phyloP scores from a whole-genome alignment of 2,113 vertebrate species.

The Pomatostomus ruficeps region DNA sequence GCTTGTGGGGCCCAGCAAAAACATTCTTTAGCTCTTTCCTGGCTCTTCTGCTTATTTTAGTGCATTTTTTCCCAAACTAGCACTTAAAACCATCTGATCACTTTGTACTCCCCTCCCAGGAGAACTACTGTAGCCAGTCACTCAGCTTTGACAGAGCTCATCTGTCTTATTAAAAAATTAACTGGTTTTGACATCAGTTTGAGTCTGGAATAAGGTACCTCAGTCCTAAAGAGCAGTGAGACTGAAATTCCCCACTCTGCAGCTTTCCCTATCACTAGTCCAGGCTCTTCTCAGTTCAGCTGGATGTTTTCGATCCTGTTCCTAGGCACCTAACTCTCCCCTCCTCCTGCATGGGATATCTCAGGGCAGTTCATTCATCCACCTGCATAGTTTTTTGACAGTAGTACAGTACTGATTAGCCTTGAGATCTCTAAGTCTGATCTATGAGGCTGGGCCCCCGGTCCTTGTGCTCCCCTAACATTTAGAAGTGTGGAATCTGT shows the following conservation, averaged over 20 bases:
- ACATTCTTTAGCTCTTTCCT: constrained; percentile 2
- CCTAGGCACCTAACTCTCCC: background rate
- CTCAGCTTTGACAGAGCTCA: background rate
- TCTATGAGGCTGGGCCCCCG: background rate
- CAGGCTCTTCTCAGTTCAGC: background rate
- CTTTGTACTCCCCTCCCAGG: background rate
- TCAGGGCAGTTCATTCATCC: background rate
- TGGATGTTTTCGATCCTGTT: background rate
- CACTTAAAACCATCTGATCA: background rate
- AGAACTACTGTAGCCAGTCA: background rate
- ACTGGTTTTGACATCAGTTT: background rate
- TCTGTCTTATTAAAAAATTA: background rate
- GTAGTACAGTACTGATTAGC: background rate
- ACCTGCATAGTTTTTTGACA: background rate
- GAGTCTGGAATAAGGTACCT: background rate
- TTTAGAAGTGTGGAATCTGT: background rate
- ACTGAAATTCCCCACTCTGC: background rate
- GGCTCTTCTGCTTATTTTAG: constrained; percentile 3
- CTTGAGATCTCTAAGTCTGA: background rate
- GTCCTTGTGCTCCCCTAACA: background rate
- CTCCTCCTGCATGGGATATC: background rate
- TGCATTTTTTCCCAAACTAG: background rate
- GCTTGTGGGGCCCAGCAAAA: background rate
- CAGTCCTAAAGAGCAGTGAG: background rate
- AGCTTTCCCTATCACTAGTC: background rate